Percentiles rank a stretch among this genome's conserved stretches.
These are phyloP conservation scores for Chelonus formosanus DNA, from an alignment of 2,888 invertebrate species.

Conservation along the genomic window DNA sequence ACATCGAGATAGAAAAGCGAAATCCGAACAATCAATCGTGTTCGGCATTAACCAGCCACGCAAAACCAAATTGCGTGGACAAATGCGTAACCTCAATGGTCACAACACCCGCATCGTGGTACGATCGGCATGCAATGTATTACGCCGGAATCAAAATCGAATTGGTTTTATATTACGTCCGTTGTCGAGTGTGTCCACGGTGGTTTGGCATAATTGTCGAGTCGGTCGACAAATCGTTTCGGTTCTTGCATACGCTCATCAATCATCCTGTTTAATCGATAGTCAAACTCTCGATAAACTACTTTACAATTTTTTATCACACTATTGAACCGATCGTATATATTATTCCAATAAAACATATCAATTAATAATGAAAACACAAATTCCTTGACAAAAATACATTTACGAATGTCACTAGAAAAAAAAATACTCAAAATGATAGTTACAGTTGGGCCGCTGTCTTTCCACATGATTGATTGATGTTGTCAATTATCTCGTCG, in stretches of 20 bases:
- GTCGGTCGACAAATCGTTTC: constrained; percentile 39
- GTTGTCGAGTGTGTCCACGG: constrained; percentile 30
- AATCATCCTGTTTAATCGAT: constrained; percentile 34
- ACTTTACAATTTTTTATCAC: constrained; percentile 11
- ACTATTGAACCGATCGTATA: too few species aligned
- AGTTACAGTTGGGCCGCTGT: constrained; percentile 47
- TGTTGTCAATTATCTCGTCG: constrained; percentile 10
- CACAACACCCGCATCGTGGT: constrained; percentile 36
- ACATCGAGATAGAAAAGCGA: constrained; percentile 14
- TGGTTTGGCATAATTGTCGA: constrained; percentile 41
- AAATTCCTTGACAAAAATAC: neutral
- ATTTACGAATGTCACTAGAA: constrained; percentile 14
- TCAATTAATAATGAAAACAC: constrained; percentile 9
- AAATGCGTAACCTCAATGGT: constrained; percentile 48
- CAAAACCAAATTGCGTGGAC: constrained; percentile 49
- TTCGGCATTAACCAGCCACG: constrained; percentile 41
- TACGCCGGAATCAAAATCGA: constrained; percentile 45
- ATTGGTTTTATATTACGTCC: constrained; percentile 41
- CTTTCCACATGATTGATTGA: constrained; percentile 43
- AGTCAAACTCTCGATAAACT: constrained; percentile 26
- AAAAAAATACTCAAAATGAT: constrained; percentile 26
- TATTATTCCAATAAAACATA: constrained; percentile 10
- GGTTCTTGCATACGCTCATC: constrained; percentile 36
- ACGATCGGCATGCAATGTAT: constrained; percentile 44
- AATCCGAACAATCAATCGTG: constrained; percentile 31